Evolutionary conservation across 2,797 vertebrate genomes (phyloP).

Genomic region (Psittacula echo): DNA sequence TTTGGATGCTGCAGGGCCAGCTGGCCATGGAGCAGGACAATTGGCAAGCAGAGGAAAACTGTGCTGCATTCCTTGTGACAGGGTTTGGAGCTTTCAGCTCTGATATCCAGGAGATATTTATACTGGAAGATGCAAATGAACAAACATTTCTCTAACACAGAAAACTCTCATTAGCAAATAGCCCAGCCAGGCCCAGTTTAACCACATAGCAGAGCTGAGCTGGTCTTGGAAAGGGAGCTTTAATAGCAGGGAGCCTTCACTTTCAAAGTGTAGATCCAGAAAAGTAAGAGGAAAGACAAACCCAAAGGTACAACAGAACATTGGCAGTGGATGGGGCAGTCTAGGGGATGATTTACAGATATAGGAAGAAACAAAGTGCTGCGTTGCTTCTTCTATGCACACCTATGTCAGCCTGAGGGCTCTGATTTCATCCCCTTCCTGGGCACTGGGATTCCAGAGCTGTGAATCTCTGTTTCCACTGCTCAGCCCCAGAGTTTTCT

Average conservation of each 20-base stretch:
- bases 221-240: neutral
- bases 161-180: conserved; percentile 32
- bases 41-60: neutral
- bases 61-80: neutral
- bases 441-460: neutral
- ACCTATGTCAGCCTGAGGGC: neutral
- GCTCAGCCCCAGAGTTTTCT: neutral
- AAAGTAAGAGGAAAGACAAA: neutral
- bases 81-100: neutral
- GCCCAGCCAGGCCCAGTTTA: neutral
- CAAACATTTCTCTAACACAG: neutral
- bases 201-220: neutral
- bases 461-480: neutral
- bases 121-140: neutral
- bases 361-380: neutral
- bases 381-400: neutral
- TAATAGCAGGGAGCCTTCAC: neutral
- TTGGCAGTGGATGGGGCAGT: neutral
- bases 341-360: neutral
- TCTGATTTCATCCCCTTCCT: neutral
- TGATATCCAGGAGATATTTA: neutral
- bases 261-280: neutral
- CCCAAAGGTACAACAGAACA: neutral
- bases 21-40: neutral
- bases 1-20: neutral